Evolutionary conservation across 2,888 invertebrate species (phyloP).

Genomic region (Ornithoptera alexandrae): DNA sequence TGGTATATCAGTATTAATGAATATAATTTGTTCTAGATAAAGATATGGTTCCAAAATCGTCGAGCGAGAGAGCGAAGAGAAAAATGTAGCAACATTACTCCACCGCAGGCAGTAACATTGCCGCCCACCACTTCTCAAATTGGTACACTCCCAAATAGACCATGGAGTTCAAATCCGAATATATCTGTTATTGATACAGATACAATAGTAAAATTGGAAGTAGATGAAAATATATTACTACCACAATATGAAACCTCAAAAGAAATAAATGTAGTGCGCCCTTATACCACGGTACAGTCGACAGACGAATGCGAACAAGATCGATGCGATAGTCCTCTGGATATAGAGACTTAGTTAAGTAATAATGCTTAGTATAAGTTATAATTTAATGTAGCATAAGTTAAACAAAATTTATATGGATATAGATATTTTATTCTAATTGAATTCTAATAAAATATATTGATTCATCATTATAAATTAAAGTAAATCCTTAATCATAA

Average conservation of each 20-base stretch:
- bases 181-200: neutral
- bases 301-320: constrained; percentile 37
- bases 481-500: no score
- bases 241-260: neutral
- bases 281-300: constrained; percentile 34
- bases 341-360: constrained; percentile 51
- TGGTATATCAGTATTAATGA: neutral
- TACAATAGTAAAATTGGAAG: neutral
- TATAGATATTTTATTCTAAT: no score
- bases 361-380: no score
- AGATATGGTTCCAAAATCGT: constrained; percentile 92
- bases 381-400: no score
- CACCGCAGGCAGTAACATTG: constrained; percentile 59
- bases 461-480: no score
- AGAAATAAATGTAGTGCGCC: constrained; percentile 14
- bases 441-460: no score
- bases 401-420: no score
- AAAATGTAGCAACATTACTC: constrained; percentile 60
- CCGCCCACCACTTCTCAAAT: constrained; percentile 47
- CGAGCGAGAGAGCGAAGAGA: constrained; percentile 87
- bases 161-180: constrained; percentile 12
- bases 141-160: neutral
- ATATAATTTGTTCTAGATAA: constrained; percentile 55
- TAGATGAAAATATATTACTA: neutral
- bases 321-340: constrained; percentile 54